A percentile compares a stretch with the other conserved stretches of the same genome.
Evolutionary conservation across 1,140 invertebrate species (phyloP).

Genomic region (Danaus plexippus): DNA sequence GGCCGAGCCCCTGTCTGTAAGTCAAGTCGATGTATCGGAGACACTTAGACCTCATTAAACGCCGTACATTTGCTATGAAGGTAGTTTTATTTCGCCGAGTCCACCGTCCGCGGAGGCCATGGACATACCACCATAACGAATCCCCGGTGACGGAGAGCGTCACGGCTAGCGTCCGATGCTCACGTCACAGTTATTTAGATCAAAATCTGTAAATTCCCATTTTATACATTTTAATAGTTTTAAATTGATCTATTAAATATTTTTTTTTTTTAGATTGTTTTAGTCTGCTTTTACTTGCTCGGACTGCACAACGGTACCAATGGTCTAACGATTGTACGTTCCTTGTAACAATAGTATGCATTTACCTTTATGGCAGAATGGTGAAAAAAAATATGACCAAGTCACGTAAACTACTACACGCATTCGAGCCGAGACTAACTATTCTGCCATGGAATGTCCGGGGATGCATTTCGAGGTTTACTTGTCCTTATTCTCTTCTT

Average conservation of each 20-base stretch:
- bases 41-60: conserved; percentile 65
- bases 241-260: conserved; percentile 9
- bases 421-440: conserved; percentile 26
- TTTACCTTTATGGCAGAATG: conserved; percentile 60
- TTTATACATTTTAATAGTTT: conserved; percentile 15
- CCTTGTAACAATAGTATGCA: conserved; percentile 35
- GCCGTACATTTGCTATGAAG: conserved; percentile 49
- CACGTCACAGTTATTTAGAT: conserved; percentile 12
- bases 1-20: conserved; percentile 35
- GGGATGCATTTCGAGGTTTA: conserved; percentile 42
- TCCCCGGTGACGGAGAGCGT: conserved; percentile 26
- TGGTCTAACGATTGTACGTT: conserved; percentile 1
- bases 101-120: conserved; percentile 25
- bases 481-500: conserved; percentile 47
- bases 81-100: conserved; percentile 56
- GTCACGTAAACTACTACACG: conserved; percentile 32
- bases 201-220: conserved; percentile 22
- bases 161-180: not conserved
- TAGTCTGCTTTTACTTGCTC: conserved; percentile 20
- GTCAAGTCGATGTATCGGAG: conserved; percentile 51
- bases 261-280: conserved; percentile 15
- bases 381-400: conserved; percentile 24
- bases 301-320: conserved; percentile 13
- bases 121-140: conserved; percentile 60
- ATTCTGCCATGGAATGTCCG: conserved; percentile 42